Percentiles rank a stretch among this genome's conserved stretches.
Conservation (phyloP, 2,888 invertebrate species). For the Polia nebulosa region DNA sequence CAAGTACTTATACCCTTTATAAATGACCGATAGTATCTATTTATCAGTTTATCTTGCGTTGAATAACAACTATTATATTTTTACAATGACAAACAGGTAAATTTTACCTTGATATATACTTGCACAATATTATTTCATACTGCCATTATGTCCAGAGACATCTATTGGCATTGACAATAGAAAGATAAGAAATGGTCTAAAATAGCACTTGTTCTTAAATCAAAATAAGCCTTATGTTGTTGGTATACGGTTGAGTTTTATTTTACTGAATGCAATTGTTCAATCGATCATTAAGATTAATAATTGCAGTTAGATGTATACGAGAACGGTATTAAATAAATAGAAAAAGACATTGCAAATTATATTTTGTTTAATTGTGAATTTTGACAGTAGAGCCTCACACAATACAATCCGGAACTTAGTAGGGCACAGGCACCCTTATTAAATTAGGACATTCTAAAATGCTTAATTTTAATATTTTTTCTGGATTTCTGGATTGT, state of each 20-base stretch:
- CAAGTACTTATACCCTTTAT: background rate
- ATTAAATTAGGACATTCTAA: too few species aligned
- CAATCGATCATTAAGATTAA: constrained; percentile 15
- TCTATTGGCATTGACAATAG: constrained; percentile 19
- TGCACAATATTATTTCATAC: constrained; percentile 40
- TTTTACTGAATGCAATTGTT: constrained; percentile 9
- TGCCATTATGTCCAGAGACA: background rate
- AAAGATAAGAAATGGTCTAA: constrained; percentile 3
- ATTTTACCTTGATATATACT: constrained; percentile 19
- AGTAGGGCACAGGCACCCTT: too few species aligned
- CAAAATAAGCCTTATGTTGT: constrained; percentile 12
- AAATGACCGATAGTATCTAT: constrained; percentile 28
- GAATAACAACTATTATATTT: constrained; percentile 21
- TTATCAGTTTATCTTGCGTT: constrained; percentile 33
- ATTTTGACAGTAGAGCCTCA: too few species aligned
- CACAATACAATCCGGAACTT: too few species aligned
- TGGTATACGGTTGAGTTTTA: background rate
- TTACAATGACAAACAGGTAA: constrained; percentile 19
- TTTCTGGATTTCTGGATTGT: too few species aligned
- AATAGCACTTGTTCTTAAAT: background rate
- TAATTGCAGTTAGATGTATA: background rate
- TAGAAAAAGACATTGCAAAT: background rate
- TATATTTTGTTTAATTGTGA: background rate
- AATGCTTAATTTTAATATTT: too few species aligned
- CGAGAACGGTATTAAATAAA: background rate